These are phyloP conservation scores for Lemur catta DNA, from an alignment of 2,797 vertebrate genomes.

Conservation along the genomic window DNA sequence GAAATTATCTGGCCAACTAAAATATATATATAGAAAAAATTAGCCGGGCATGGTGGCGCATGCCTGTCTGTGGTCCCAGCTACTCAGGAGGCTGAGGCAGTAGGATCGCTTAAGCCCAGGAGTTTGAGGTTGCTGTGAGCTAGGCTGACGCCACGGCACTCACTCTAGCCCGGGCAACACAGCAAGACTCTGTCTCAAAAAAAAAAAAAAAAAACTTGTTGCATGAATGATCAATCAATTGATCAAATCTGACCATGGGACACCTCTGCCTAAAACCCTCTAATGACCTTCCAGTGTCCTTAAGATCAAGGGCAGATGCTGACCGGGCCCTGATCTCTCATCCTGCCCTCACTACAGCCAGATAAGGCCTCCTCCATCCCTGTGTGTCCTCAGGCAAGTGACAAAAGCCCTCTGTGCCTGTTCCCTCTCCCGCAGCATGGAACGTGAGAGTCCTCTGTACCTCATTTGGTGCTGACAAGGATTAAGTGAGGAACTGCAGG, in stretches of 20 bases:
- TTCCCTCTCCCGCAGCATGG: neutral
- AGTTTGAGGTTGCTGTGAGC: too few species aligned
- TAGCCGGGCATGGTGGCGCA: too few species aligned
- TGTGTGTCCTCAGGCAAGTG: neutral
- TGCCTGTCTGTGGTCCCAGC: too few species aligned
- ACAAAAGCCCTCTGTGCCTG: neutral
- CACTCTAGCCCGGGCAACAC: too few species aligned
- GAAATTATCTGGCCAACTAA: too few species aligned
- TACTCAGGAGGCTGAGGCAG: too few species aligned
- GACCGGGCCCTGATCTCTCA: neutral
- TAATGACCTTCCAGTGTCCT: neutral
- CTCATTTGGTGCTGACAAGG: neutral
- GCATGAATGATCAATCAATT: fast-evolving
- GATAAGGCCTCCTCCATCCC: neutral
- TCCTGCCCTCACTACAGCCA: neutral
- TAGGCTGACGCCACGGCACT: too few species aligned
- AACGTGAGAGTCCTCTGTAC: fast-evolving
- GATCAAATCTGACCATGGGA: neutral
- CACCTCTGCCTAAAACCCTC: neutral
- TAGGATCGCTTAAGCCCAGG: too few species aligned
- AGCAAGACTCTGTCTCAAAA: too few species aligned
- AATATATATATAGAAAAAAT: too few species aligned
- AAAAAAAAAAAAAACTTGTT: neutral
- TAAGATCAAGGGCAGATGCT: neutral
- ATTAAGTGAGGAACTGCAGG: neutral